A percentile compares a stretch with the other conserved stretches of the same genome.
Evolutionary conservation across 2,797 vertebrate genomes (phyloP).

Genomic region (Denticeps clupeoides): DNA sequence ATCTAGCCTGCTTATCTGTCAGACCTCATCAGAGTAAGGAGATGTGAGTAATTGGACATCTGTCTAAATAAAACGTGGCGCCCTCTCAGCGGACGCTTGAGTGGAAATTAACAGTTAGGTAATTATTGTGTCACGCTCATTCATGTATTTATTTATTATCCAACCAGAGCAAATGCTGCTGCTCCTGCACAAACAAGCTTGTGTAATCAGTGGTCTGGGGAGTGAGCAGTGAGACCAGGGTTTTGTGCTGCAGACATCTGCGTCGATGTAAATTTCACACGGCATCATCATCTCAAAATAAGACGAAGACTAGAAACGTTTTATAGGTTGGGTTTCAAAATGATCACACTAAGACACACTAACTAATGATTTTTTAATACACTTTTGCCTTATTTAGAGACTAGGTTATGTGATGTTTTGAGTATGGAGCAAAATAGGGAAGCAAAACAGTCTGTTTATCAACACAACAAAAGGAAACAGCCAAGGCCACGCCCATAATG

Average conservation of each 20-base stretch:
- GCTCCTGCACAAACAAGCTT: slow-evolving; percentile 3
- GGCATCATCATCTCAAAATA: slow-evolving; percentile 1
- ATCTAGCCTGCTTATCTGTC: slow-evolving; percentile 6
- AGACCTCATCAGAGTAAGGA: slow-evolving; percentile 15
- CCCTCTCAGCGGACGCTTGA: slow-evolving; percentile 3
- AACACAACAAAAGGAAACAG: no score
- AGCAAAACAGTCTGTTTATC: no score
- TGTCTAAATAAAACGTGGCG: slow-evolving; percentile 12
- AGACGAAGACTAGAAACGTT: neutral
- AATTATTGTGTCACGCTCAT: slow-evolving; percentile 1
- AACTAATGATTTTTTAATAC: no score
- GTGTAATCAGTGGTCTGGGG: slow-evolving; percentile 9
- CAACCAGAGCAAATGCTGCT: neutral
- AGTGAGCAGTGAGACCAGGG: slow-evolving; percentile 2
- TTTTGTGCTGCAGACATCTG: slow-evolving; percentile 10
- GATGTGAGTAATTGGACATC: slow-evolving; percentile 17
- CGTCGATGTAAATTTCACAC: slow-evolving; percentile 6
- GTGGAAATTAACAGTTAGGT: slow-evolving; percentile 16
- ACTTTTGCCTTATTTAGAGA: no score
- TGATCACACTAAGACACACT: no score
- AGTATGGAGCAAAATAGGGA: no score
- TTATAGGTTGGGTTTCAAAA: neutral
- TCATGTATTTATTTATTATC: neutral
- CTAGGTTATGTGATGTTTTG: no score
- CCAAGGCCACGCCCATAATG: no score